phyloP scores from a whole-genome alignment of 1,140 invertebrate genomes.

The Idris sp. region DNA sequence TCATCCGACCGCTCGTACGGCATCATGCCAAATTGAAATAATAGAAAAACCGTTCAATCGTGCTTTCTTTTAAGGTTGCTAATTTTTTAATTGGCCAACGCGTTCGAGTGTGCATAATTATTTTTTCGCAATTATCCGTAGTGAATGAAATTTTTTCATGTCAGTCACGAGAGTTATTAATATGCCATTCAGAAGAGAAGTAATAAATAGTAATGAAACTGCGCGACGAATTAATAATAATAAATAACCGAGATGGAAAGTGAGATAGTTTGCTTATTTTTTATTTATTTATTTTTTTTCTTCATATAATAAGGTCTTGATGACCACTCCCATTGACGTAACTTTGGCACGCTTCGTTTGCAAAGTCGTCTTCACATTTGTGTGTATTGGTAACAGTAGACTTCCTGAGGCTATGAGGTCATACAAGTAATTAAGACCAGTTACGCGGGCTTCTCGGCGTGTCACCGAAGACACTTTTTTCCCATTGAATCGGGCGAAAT shows the following conservation, averaged over 20 bases:
- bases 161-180: constrained; percentile 32
- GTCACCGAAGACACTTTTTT: constrained; percentile 60
- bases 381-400: constrained; percentile 72
- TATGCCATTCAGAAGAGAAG: no score
- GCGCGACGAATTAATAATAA: no score
- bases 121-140: constrained; percentile 40
- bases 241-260: no score
- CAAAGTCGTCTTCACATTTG: constrained; percentile 66
- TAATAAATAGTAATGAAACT: no score
- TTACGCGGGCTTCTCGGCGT: constrained; percentile 71
- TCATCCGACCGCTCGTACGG: constrained; percentile 29
- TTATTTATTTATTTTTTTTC: no score
- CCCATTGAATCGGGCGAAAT: constrained; percentile 61
- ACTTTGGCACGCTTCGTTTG: constrained; percentile 29
- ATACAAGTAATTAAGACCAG: constrained; percentile 77
- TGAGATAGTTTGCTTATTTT: no score
- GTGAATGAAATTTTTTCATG: constrained; percentile 27
- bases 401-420: constrained; percentile 75
- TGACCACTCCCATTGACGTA: constrained; percentile 56
- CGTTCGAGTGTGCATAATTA: no score
- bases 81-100: no score
- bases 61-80: constrained; percentile 20
- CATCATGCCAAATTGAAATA: constrained; percentile 14
- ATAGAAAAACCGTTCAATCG: constrained; percentile 39
- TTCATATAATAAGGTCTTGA: constrained; percentile 37